These are phyloP conservation scores for Temnothorax nylanderi DNA, from an alignment of 1,140 invertebrate genomes.

Conservation along the genomic window DNA sequence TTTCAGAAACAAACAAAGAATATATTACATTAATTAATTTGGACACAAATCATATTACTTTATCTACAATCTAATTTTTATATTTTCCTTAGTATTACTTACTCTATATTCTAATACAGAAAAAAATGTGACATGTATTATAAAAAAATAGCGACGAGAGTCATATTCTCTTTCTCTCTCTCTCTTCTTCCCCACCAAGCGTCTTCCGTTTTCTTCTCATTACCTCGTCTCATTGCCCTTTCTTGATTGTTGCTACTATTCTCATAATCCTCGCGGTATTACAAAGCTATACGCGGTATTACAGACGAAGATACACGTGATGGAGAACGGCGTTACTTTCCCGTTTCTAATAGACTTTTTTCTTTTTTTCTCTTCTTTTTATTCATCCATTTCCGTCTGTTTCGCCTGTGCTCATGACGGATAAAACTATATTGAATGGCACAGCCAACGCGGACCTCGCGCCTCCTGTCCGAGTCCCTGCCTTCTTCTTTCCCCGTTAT, in stretches of 20 bases:
- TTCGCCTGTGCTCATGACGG: conserved; percentile 67
- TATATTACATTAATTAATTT: conserved; percentile 75
- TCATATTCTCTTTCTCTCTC: conserved; percentile 8
- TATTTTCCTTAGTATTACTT: conserved; percentile 45
- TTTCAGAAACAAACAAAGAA: conserved; percentile 57
- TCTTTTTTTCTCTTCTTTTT: conserved; percentile 5
- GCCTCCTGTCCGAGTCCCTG: conserved; percentile 69
- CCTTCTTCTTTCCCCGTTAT: conserved; percentile 55
- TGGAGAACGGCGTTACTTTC: conserved; percentile 14
- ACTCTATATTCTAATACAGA: conserved; percentile 57
- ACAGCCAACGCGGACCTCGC: conserved; percentile 83
- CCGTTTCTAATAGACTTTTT: conserved; percentile 54
- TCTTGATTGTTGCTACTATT: background rate
- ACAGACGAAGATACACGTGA: conserved; percentile 43
- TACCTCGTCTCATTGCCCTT: conserved; percentile 6
- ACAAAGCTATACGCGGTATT: background rate
- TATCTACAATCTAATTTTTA: conserved; percentile 62
- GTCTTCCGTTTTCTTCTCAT: background rate
- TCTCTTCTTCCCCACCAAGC: background rate
- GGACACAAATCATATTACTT: conserved; percentile 59
- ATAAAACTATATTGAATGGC: conserved; percentile 83
- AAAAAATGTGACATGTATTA: conserved; percentile 60
- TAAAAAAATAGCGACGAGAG: conserved; percentile 65
- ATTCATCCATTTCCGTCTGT: conserved; percentile 43
- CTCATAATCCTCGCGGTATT: conserved; percentile 34